Base-by-base conservation (phyloP, 2,888 invertebrate genomes). In the Elysia crispata region DNA sequence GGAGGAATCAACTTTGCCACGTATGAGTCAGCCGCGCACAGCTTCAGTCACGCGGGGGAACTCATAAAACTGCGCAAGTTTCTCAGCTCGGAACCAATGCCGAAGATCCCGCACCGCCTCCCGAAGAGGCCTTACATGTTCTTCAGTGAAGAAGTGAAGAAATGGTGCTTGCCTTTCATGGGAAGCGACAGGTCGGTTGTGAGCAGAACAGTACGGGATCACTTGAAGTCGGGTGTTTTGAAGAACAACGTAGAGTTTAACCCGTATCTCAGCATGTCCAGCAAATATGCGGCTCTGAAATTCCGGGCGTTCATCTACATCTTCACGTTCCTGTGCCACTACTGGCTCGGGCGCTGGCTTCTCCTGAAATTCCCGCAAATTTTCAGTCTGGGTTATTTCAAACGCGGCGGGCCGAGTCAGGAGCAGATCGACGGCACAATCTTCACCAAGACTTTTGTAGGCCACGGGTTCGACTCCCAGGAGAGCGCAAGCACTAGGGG, bases 1-100 rank as follows among this genome's bases (percentile, higher is more conserved):
- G 50, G 83, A 0, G 84, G 90, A 6, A 87, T 96, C 62, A 95
- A 98, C 93, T 95, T 94, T 90, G 97, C 96, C 20, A 98, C 98
- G 0, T 98, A 97, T 95, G 95, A 96, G 90, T 97, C 98, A 0
- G 94, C 96, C 0, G 94, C 98, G 5, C 93, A 97, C 90, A 95
- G 96, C 0, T 87, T 98, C 76, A 94, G 95, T 0, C 92, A 95
- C 90, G 88, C 92, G 0, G 86, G 93, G 76, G 95, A 97, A 87
- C 91, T 97, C 78, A 92, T 93, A 6, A 92, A 92, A 0, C 90
- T 98, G 18, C 94, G 97, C 49, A 92, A 93, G 78, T 93, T 95
- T 88, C 90, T 97, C 41, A 96, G 93, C 86, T 94, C 95, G 0
- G 93, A 94, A 50, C 87, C 88, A 18, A 81, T 92, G 66, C 92